Evolutionary conservation across 2,797 vertebrate species (phyloP), one percentile per base, ranked within the genome.

Genomic region (Chrysocyon brachyurus): DNA sequence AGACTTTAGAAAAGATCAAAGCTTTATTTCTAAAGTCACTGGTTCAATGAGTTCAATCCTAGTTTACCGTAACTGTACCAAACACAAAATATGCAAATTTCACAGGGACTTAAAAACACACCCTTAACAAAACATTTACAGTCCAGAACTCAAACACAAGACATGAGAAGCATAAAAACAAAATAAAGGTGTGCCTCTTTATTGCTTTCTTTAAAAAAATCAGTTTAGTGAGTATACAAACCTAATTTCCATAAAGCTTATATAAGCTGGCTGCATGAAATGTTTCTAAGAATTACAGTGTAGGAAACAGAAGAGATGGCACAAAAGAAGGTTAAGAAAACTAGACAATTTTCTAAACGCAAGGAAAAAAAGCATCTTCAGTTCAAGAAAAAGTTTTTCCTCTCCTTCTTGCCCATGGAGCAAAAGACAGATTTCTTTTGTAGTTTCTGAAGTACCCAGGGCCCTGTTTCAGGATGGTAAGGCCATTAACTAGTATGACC

Each of bases 271-370:
- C 10, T 68, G 21, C n/a, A 9, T 87, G 14, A 70, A 92, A 66
- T 87, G 87, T 56, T 73, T 87, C 81, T 56, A 75, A 24, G 46
- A 81, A 59, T 86, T 78, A 66, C 3, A 40, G 11, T 77, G 40
- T 57, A 90, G 6, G 54, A 93, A 72, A 95, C 33, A 87, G 70
- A 96, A 63, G 0, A 77, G 24, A 92, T 68, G 21, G 81, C 59
- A 95, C 26, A 59, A 24, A 64, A 66, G 40, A 64, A 92, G 56
- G 83, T 56, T n/a, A 90, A 64, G 49, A 96, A 90, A 96, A 49
- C 19, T 28, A 83, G 40, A 63, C 8, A 75, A 83, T 96, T 12
- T 64, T 56, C 21, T 70, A 92, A 73, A 92, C 33, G 46, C 17
- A 73, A 72, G 31, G 78, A n/a, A 81, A 73, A 11, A 82, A 72